Evolutionary conservation across 2,113 vertebrate species (phyloP).

Genomic region (Rhizomys pruinosus): DNA sequence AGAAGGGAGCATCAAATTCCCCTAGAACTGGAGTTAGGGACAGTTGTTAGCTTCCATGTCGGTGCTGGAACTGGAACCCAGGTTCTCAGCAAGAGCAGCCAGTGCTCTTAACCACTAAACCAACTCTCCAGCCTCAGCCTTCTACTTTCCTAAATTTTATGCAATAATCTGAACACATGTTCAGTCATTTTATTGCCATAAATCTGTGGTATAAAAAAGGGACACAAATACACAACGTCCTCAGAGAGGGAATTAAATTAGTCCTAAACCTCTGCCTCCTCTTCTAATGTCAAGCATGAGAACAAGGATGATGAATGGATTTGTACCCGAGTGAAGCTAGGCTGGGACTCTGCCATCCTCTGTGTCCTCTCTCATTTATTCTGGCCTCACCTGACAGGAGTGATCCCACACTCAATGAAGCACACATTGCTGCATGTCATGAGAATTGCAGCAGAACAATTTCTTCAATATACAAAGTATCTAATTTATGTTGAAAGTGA

Average conservation of each 20-base stretch:
- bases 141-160: not conserved
- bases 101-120: too few species aligned
- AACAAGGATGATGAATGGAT: constrained; percentile 49
- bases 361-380: constrained; percentile 43
- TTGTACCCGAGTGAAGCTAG: not conserved
- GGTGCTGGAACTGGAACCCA: too few species aligned
- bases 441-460: not conserved
- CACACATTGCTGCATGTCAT: not conserved
- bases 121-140: not conserved
- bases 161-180: not conserved
- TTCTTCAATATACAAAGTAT: not conserved
- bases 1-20: too few species aligned
- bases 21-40: too few species aligned
- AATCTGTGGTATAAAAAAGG: constrained; percentile 15
- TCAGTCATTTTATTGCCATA: not conserved
- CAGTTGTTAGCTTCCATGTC: too few species aligned
- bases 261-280: not conserved
- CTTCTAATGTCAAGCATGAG: constrained; percentile 40
- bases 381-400: not conserved
- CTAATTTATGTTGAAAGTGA: constrained; percentile 41
- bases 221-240: constrained; percentile 32
- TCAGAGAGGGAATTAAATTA: not conserved
- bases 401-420: constrained; percentile 23
- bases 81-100: too few species aligned
- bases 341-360: not conserved